Evolutionary conservation across 2,888 invertebrate genomes (phyloP).

Genomic region (Lithophane semibrunnea): DNA sequence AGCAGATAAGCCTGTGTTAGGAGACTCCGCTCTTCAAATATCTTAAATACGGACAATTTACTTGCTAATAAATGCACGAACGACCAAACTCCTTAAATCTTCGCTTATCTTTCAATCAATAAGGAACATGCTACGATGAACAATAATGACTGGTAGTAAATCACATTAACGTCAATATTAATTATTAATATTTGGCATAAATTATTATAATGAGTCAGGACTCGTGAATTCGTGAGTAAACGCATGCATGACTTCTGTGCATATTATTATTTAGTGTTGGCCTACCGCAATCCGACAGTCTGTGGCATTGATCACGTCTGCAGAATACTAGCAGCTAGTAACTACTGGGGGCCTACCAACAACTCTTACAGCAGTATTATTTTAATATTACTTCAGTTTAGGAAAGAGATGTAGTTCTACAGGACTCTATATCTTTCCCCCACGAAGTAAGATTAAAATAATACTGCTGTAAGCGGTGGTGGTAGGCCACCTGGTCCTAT

Average conservation of each 20-base stretch:
- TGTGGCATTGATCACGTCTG: background rate
- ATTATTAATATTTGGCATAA: constrained; percentile 29
- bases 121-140: background rate
- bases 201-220: constrained; percentile 23
- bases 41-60: no score
- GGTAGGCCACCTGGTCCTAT: no score
- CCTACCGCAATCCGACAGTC: background rate
- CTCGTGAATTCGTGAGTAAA: constrained; percentile 19
- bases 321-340: constrained; percentile 1
- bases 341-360: no score
- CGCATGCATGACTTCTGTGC: constrained; percentile 24
- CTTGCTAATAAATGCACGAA: background rate
- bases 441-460: no score
- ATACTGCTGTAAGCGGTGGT: no score
- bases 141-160: constrained; percentile 23
- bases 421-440: no score
- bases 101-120: constrained; percentile 11
- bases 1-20: no score
- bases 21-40: no score
- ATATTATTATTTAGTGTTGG: constrained; percentile 14
- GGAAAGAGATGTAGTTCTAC: no score
- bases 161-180: constrained; percentile 29
- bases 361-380: no score
- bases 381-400: no score
- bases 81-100: constrained; percentile 18